Evolutionary conservation across 92 coral and sea anemone genomes (phyloP), one percentile per base, ranked within the genome.

Genomic region (Umimayanthus kanabou): DNA sequence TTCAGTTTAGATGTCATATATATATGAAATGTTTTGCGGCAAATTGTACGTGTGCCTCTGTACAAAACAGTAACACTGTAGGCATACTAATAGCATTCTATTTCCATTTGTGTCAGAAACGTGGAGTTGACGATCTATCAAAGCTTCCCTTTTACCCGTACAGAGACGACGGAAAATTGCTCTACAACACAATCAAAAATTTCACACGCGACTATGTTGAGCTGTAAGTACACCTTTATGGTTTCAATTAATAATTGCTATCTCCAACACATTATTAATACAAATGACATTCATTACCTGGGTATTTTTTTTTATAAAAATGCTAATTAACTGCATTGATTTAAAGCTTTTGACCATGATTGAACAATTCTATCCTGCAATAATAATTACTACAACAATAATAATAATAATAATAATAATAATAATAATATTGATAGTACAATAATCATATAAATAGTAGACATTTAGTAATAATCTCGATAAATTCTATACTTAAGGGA

Each of bases 141-240:
- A 88, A 90, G 69, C 94, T 97, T 55, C 97, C 99, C 16, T 97
- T 88, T 78, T 97, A 93, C 69, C 99, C 99, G 37, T 97, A 97
- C 91, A 90, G 99, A 93, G 99, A 97, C 88, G 99, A 97, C 50
- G 99, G 97, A 4, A 72, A 37, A 39, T 77, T 91, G 39, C 80
- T 97, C 42, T 90, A 92, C 80, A 80, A 71, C 16, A 86, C 87
- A 58, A 83, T 97, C n/a, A 82, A 89, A 66, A 90, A 92, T 9
- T 97, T 92, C 77, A 93, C 89, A 43, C 84, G 77, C 23, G 92
- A 91, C 67, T 97, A 90, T 84, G 64, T 97, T 87, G 91, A 92
- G 37, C 77, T 94, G 99, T 97, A 91, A 85, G 96, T 77, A 85
- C 26, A 15, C 20, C 1, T 65, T 16, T 65, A 47, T 7, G 10